phyloP scores from a whole-genome alignment of 2,888 invertebrate species.

The Vesta saturnalis region DNA sequence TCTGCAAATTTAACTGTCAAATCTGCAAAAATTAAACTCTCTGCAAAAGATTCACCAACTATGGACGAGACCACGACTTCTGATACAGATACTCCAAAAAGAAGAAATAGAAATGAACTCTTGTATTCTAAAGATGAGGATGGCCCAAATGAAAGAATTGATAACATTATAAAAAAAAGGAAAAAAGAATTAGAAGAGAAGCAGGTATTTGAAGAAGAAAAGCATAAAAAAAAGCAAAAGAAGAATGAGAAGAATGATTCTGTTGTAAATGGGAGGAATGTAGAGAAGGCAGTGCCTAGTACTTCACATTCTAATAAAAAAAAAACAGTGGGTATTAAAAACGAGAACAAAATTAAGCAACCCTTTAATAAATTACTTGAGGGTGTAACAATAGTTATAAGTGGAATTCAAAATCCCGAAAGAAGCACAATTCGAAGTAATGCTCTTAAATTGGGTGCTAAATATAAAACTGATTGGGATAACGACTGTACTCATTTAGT shows the following conservation, averaged over 20 bases:
- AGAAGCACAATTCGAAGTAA: conserved; percentile 73
- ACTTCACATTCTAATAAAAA: conserved; percentile 16
- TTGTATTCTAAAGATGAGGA: conserved; percentile 65
- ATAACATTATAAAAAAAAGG: conserved; percentile 60
- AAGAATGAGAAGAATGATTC: conserved; percentile 19
- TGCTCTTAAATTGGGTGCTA: conserved; percentile 82
- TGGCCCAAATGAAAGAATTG: conserved; percentile 61
- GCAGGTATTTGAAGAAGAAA: conserved; percentile 53
- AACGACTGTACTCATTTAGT: conserved; percentile 83
- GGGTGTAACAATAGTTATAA: conserved; percentile 81
- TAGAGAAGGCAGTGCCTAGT: not conserved
- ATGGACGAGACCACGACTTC: conserved; percentile 33
- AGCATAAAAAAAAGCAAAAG: conserved; percentile 22
- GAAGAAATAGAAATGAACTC: conserved; percentile 60
- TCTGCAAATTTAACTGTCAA: conserved; percentile 24
- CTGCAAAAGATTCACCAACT: conserved; percentile 14
- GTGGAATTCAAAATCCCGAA: conserved; percentile 87
- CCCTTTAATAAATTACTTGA: conserved; percentile 70
- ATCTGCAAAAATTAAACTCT: conserved; percentile 17
- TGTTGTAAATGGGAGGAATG: conserved; percentile 20
- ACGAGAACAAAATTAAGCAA: conserved; percentile 42
- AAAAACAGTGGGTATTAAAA: conserved; percentile 49
- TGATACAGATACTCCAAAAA: conserved; percentile 39
- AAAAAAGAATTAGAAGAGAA: conserved; percentile 54
- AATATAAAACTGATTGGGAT: conserved; percentile 81